A percentile compares a stretch with the other conserved stretches of the same genome.
Evolutionary conservation across 2,888 invertebrate genomes (phyloP).

Genomic region (Erynnis tages): DNA sequence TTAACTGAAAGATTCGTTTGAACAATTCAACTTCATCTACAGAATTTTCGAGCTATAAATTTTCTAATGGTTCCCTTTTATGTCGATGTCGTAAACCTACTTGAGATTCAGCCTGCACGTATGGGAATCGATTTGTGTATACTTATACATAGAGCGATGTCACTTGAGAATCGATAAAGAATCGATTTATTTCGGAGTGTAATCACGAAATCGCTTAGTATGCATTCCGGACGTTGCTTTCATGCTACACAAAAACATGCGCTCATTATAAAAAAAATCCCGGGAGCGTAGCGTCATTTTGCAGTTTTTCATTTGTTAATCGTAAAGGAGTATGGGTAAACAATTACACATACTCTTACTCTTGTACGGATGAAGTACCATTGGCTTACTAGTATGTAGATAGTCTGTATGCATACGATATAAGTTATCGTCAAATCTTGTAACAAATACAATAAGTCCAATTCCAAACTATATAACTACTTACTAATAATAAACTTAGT

Average conservation of each 20-base stretch:
- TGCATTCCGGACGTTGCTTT: conserved; percentile 39
- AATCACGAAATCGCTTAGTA: conserved; percentile 42
- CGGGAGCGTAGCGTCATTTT: background rate
- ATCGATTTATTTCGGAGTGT: conserved; percentile 44
- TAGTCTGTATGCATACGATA: no score
- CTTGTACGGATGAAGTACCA: no score
- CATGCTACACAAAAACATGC: conserved; percentile 33
- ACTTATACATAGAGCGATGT: conserved; percentile 32
- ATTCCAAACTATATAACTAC: no score
- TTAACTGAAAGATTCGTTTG: background rate
- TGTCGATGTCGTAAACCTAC: conserved; percentile 29
- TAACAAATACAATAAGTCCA: no score
- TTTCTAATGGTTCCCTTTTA: conserved; percentile 43
- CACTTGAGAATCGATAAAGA: conserved; percentile 46
- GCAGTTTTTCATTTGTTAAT: no score
- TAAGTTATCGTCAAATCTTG: no score
- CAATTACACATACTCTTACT: no score
- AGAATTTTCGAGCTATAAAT: conserved; percentile 18
- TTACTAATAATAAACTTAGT: no score
- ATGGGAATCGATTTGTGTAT: conserved; percentile 33
- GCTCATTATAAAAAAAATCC: conserved; percentile 21
- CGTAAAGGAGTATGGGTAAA: no score
- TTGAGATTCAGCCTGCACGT: conserved; percentile 16
- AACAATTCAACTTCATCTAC: background rate
- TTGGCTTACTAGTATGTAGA: no score